Base-by-base conservation (phyloP, 2,113 vertebrate genomes). In the Elgaria multicarinata region DNA sequence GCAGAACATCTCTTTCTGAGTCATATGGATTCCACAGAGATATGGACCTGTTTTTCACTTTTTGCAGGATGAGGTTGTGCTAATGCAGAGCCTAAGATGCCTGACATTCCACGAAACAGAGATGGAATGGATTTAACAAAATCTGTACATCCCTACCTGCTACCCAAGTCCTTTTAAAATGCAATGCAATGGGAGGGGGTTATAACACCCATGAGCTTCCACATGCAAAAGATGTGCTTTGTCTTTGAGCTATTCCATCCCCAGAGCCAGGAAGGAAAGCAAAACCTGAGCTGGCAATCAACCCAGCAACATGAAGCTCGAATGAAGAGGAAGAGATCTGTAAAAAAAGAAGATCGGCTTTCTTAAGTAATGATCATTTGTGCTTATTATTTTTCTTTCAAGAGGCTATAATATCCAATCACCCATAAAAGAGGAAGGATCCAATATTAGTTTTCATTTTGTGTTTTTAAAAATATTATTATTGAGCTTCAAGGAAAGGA, bases 371-470 rank as follows among this genome's bases (percentile, higher is more conserved):
- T 62, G 67, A 53, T 58, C 24, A 58, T 33, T 33, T 24, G 10
- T 28, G 39, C 28, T 39, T 66, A 67, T 26, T 66, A 67, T 89
- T 90, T 33, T 87, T 84, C 7, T 74, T 88, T 26, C 33, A 58
- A 74, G n/a, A 88, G 20, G 39, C 1, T 71, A 26, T 36, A 53
- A 80, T 79, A 50, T 91, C 58, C n/a, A 75, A 0, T 24, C 33
- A 66, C 69, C 0, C 55, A 39, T 85, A 79, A 53, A 53, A 85
- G 81, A 69, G 75, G 77, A 75, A 16, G 5, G 39, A 89, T 67
- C 92, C 46, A 62, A 28, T 22, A n/a, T 81, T 20, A 39, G 93
- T 92, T 86, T 71, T 86, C 9, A 83, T 92, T 91, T 58, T 76
- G 82, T 92, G 42, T 90, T 85, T 85, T 78, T 91, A 88, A n/a